Base-by-base conservation (phyloP, 2,888 invertebrate species). In the Spodoptera picta region DNA sequence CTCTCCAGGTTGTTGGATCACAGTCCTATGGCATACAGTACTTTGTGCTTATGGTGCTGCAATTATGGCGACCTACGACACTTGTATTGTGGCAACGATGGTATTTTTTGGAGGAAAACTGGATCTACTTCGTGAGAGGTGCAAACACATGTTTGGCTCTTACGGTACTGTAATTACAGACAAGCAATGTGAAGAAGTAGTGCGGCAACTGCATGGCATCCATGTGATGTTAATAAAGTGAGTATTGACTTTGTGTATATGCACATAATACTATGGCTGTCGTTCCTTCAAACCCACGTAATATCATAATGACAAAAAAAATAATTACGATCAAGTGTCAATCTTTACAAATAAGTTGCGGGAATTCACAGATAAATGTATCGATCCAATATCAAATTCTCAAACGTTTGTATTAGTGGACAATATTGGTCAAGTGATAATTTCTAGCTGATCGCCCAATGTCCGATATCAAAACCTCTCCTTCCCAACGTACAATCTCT, bases 21-120 rank as follows among this genome's bases (percentile, higher is more conserved):
- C 90, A 3, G 83, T 92, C 6, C 19, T 83, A 0, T 89, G 89
- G 87, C 93, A 93, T 61, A 65, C 72, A 9, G 41, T 80, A 0
- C 23, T 90, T 7, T 89, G 89, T 62, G 79, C 76, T 2, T 90
- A 90, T 63, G 93, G 93, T 41, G 88, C 84, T 50, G 9, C 62
- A n/a, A 83, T 88, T 19, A 84, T 92, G 86, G 87, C 83, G 4
- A 85, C 90, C 10, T 93, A 88, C 60, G 94, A 94, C 61, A 79
- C 89, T 2, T 85, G 76, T 44, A 75, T 87, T 4, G 83, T 92
- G 24, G 90, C 90, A 0, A 75, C 89, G 0, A 88, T 93, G 86
- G 89, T 92, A 4, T 93, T 89, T 69, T 90, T 93, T 70, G 90
- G 91, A 27, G 92, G 91, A 4, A 92, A 91, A 67, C 65, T 92